These are phyloP conservation scores for Drosophila pseudotakahashii DNA, from an alignment of 2,888 invertebrate species.

Conservation along the genomic window DNA sequence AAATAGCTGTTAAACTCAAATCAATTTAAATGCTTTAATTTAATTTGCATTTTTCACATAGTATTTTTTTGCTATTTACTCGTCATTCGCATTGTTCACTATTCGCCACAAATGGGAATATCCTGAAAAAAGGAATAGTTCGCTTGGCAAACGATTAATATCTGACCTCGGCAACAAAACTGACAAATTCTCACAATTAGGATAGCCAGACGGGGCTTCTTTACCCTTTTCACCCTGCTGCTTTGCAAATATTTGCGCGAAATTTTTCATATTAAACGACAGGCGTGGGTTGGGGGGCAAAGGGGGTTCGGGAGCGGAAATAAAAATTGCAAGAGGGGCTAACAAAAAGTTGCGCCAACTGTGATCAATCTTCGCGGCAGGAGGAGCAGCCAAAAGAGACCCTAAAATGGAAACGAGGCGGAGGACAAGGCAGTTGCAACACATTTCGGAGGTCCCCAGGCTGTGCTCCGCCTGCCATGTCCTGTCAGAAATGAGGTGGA, in stretches of 20 bases:
- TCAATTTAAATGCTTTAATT: constrained; percentile 15
- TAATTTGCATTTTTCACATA: constrained; percentile 14
- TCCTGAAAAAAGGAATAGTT: background rate
- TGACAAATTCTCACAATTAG: constrained; percentile 76
- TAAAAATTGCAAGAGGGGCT: constrained; percentile 68
- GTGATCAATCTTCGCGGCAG: constrained; percentile 72
- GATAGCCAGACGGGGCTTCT: constrained; percentile 18
- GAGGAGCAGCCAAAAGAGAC: background rate
- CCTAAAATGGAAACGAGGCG: background rate
- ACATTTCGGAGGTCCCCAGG: constrained; percentile 45
- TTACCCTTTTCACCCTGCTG: background rate
- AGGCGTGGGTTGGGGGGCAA: constrained; percentile 31
- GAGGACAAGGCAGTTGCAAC: constrained; percentile 45
- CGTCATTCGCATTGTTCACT: too few species aligned
- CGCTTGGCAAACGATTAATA: constrained; percentile 34
- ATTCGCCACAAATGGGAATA: background rate
- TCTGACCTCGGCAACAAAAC: constrained; percentile 51
- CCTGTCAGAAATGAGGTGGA: constrained; percentile 21
- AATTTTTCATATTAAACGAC: constrained; percentile 78
- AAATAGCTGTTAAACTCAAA: background rate
- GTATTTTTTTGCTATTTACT: constrained; percentile 2
- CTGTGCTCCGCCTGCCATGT: constrained; percentile 41
- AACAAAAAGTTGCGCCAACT: constrained; percentile 67
- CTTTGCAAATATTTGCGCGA: constrained; percentile 69
- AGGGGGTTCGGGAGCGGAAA: constrained; percentile 35